These are phyloP conservation scores for Luperina testacea DNA, from an alignment of 2,888 invertebrate species.

Conservation along the genomic window DNA sequence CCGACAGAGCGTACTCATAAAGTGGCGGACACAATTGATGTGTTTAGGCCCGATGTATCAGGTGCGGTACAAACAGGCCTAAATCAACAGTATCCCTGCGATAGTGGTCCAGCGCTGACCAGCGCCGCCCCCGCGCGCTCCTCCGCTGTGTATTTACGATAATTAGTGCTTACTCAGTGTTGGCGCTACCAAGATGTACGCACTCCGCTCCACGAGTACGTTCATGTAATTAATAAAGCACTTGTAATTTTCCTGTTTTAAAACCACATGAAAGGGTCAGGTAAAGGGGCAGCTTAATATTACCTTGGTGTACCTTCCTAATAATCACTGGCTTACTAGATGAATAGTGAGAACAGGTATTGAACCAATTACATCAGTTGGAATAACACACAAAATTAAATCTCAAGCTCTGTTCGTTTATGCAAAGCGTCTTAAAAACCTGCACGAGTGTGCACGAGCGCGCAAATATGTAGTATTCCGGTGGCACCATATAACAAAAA, in stretches of 20 bases:
- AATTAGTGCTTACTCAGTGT: constrained; percentile 61
- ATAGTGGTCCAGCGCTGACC: constrained; percentile 57
- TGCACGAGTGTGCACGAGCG: not conserved
- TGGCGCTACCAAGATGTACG: constrained; percentile 40
- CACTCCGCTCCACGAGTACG: constrained; percentile 17
- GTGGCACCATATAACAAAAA: constrained; percentile 34
- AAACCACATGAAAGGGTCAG: constrained; percentile 21
- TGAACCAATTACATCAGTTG: not conserved
- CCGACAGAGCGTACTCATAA: constrained; percentile 44
- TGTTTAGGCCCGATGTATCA: constrained; percentile 63
- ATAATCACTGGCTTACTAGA: not conserved
- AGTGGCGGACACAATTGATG: constrained; percentile 64
- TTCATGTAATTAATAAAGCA: constrained; percentile 33
- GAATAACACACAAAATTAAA: not conserved
- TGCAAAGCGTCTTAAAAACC: constrained; percentile 18
- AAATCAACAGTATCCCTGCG: constrained; percentile 65
- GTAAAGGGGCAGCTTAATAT: not conserved
- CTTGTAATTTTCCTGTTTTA: constrained; percentile 17
- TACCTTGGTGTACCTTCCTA: not conserved
- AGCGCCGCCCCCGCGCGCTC: constrained; percentile 32
- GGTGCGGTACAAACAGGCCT: constrained; percentile 66
- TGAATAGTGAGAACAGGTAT: not conserved
- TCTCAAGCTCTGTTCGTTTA: not conserved
- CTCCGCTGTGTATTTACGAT: constrained; percentile 60
- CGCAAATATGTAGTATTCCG: constrained; percentile 21